These are phyloP conservation scores for Mus minutoides DNA, from an alignment of 2,797 vertebrate genomes.

Conservation along the genomic window DNA sequence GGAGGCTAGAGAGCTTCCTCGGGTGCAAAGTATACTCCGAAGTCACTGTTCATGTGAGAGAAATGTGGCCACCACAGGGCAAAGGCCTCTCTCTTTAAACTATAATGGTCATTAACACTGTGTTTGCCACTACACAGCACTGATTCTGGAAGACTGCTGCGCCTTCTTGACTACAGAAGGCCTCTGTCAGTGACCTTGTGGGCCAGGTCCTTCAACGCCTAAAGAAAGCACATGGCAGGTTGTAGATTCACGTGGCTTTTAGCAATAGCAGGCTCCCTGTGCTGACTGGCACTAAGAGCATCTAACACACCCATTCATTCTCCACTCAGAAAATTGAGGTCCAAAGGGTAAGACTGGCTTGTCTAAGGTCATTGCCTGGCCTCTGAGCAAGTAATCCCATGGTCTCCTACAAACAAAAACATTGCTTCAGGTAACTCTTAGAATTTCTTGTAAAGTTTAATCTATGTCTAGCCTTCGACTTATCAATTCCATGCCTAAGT, in stretches of 20 bases:
- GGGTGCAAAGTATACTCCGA: constrained; percentile 57
- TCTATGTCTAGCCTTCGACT: not conserved
- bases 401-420: not conserved
- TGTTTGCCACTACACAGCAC: not conserved
- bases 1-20: not conserved
- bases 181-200: not conserved
- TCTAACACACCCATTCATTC: not conserved
- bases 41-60: constrained; percentile 30
- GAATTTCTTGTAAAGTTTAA: constrained; percentile 51
- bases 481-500: not conserved
- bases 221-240: not conserved
- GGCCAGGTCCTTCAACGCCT: not conserved
- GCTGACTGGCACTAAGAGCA: not conserved
- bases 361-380: not conserved
- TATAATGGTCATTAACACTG: not conserved
- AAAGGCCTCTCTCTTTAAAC: constrained; percentile 63
- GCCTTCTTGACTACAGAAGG: not conserved
- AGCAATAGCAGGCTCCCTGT: not conserved
- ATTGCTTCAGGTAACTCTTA: not conserved
- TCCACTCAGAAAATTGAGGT: not conserved
- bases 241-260: not conserved
- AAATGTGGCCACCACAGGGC: not conserved
- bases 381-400: not conserved
- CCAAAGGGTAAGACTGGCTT: not conserved
- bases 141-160: not conserved